phyloP scores from a whole-genome alignment of 2,797 vertebrate species.

The Pampus argenteus region DNA sequence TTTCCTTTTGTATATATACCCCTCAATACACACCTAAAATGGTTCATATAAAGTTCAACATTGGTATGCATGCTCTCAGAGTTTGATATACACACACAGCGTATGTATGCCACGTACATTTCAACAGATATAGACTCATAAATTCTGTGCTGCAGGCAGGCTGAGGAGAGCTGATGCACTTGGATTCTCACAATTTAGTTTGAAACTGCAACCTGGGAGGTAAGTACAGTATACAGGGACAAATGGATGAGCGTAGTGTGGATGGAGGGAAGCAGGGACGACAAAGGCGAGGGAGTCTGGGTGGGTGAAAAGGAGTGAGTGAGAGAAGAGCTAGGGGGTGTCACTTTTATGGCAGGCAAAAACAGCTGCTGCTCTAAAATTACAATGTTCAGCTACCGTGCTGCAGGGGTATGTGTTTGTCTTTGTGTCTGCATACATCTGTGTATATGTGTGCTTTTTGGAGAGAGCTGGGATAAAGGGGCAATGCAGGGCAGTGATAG shows the following conservation, averaged over 20 bases:
- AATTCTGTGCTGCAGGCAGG: slow-evolving; percentile 27
- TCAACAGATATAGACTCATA: neutral
- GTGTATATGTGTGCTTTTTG: slow-evolving; percentile 17
- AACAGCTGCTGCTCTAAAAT: slow-evolving; percentile 74
- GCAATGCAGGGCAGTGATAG: neutral
- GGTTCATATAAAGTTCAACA: slow-evolving; percentile 56
- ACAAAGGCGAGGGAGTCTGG: neutral
- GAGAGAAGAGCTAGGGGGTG: slow-evolving; percentile 40
- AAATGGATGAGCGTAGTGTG: neutral
- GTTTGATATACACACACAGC: neutral
- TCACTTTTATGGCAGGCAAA: slow-evolving; percentile 60
- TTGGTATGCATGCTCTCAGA: neutral
- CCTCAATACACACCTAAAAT: neutral
- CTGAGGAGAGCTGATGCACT: slow-evolving; percentile 1
- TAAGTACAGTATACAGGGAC: neutral
- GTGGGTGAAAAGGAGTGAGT: slow-evolving; percentile 1
- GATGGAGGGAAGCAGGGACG: slow-evolving; percentile 7
- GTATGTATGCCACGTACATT: neutral
- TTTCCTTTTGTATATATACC: neutral
- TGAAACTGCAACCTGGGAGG: slow-evolving; percentile 24
- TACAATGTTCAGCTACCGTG: slow-evolving; percentile 47
- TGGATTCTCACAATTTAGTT: neutral
- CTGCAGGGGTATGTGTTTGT: slow-evolving; percentile 48
- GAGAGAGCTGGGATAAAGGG: neutral
- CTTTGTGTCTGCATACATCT: slow-evolving; percentile 30